Evolutionary conservation across 2,113 vertebrate species (phyloP).

Genomic region (Peucedramus taeniatus): DNA sequence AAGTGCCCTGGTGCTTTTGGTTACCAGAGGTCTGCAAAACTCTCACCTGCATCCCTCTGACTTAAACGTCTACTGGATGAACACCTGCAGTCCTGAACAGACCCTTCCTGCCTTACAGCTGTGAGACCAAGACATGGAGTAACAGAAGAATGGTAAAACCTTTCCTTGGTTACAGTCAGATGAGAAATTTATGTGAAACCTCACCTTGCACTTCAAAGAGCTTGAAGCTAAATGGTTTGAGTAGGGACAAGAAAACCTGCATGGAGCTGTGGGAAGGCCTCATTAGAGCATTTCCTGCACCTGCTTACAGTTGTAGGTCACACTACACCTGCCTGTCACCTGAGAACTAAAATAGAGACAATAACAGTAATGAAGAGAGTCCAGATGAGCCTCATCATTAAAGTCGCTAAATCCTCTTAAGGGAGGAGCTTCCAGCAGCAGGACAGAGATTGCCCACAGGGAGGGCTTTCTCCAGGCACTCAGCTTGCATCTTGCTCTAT

Average conservation of each 20-base stretch:
- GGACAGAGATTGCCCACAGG: background rate
- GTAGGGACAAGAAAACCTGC: background rate
- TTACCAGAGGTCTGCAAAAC: background rate
- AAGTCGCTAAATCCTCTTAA: constrained; percentile 36
- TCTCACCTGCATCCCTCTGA: background rate
- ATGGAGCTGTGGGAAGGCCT: background rate
- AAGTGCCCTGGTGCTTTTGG: fast-evolving
- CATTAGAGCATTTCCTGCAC: background rate
- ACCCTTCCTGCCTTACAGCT: background rate
- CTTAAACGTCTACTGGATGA: background rate
- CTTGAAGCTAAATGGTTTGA: background rate
- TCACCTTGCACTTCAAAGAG: background rate
- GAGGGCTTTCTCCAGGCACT: constrained; percentile 8
- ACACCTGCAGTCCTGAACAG: background rate
- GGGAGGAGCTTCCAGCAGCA: background rate
- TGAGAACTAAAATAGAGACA: background rate
- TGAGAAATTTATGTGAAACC: background rate
- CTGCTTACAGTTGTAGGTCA: background rate
- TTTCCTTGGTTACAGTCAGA: background rate
- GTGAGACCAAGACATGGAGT: fast-evolving
- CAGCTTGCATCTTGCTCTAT: background rate
- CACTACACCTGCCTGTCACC: background rate
- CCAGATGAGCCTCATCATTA: constrained; percentile 13
- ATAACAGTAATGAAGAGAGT: constrained; percentile 19
- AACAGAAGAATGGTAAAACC: background rate